Percentiles rank a stretch among this genome's conserved stretches.
Conservation (phyloP, 2,888 invertebrate genomes). For the Siphonodentalium dalli region DNA sequence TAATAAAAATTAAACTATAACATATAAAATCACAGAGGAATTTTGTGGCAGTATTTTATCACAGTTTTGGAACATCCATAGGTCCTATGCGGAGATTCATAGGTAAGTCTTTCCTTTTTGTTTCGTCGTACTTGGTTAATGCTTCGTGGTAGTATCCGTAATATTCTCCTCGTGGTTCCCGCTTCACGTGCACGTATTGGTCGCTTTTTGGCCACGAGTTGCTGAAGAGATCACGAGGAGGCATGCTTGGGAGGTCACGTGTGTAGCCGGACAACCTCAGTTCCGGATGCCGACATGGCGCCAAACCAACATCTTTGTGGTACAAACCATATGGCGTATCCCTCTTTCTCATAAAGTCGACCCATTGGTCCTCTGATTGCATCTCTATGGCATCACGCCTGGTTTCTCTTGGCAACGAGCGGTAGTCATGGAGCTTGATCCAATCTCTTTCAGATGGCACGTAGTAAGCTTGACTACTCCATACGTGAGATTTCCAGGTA, state of each 20-base stretch:
- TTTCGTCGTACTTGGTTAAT: slow-evolving; percentile 39
- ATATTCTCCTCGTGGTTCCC: slow-evolving; percentile 46
- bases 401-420: slow-evolving; percentile 45
- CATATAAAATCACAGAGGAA: too few relatives aligned
- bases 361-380: slow-evolving; percentile 55
- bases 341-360: slow-evolving; percentile 46
- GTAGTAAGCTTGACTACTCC: slow-evolving; percentile 47
- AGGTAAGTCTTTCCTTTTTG: slow-evolving; percentile 40
- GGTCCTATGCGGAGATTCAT: slow-evolving; percentile 39
- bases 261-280: slow-evolving; percentile 47
- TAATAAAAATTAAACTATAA: too few relatives aligned
- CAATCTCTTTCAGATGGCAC: slow-evolving; percentile 55
- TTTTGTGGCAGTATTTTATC: too few relatives aligned
- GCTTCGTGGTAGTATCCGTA: slow-evolving; percentile 57
- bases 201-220: slow-evolving; percentile 48
- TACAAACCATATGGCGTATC: slow-evolving; percentile 51
- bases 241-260: slow-evolving; percentile 48
- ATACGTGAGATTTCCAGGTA: slow-evolving; percentile 50
- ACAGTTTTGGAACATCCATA: slow-evolving; percentile 39
- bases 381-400: slow-evolving; percentile 54
- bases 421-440: slow-evolving; percentile 47
- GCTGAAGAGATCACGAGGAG: slow-evolving; percentile 44
- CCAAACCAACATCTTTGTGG: slow-evolving; percentile 44
- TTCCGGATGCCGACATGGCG: slow-evolving; percentile 41
- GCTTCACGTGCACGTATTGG: slow-evolving; percentile 40